Conservation (phyloP, 2,113 vertebrate genomes). For the Tachycineta bicolor region DNA sequence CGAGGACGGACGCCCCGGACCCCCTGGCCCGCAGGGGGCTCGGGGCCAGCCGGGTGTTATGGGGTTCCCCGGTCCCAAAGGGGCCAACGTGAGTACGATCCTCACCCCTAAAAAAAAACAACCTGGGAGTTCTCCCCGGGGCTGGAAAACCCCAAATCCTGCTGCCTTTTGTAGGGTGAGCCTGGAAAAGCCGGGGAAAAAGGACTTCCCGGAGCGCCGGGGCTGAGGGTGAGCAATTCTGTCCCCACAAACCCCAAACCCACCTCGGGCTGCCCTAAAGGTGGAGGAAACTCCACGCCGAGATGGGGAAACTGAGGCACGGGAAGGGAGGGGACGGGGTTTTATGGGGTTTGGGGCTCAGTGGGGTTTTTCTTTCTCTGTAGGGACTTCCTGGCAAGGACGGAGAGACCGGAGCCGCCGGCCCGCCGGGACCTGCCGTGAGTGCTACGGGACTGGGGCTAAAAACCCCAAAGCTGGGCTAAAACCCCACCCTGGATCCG, state of each 20-base stretch:
- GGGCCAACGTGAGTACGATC: constrained; percentile 83
- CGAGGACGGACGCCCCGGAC: constrained; percentile 93
- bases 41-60: constrained; percentile 95
- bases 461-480: not conserved
- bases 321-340: not conserved
- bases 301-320: not conserved
- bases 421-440: constrained; percentile 90
- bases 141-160: not conserved
- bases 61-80: constrained; percentile 97
- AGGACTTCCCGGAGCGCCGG: constrained; percentile 88
- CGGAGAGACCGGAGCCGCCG: constrained; percentile 90
- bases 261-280: too few species aligned
- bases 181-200: constrained; percentile 93
- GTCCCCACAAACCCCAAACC: not conserved
- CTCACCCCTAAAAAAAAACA: not conserved
- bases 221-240: constrained; percentile 83
- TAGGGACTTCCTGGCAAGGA: constrained; percentile 97
- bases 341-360: not conserved
- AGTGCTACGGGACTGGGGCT: constrained; percentile 41
- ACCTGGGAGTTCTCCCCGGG: accelerated
- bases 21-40: constrained; percentile 90
- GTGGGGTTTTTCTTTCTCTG: not conserved
- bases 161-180: constrained; percentile 82
- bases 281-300: accelerated
- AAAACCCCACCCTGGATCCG: not conserved